A percentile compares a stretch with the other conserved stretches of the same genome.
Conservation (phyloP, 2,113 vertebrate genomes). For the Antechinus stuartii region DNA sequence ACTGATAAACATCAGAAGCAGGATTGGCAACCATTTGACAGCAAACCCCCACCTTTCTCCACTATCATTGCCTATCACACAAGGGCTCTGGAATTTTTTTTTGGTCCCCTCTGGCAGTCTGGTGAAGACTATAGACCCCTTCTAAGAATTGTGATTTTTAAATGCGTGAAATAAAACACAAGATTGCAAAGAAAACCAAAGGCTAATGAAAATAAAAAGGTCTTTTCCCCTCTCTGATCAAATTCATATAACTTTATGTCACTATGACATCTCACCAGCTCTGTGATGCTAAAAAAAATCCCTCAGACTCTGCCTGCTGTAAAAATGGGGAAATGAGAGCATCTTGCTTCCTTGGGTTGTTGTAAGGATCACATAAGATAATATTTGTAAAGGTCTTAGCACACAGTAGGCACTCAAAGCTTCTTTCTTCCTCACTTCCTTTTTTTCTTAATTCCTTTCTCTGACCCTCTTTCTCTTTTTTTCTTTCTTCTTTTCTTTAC, state of each 20-base stretch:
- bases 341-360: not conserved
- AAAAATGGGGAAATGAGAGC: not conserved
- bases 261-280: not conserved
- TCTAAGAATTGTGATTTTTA: not conserved
- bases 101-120: not conserved
- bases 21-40: too few species aligned
- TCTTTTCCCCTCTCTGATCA: not conserved
- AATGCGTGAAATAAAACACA: not conserved
- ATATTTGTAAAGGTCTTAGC: not conserved
- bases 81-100: not conserved
- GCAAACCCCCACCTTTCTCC: too few species aligned
- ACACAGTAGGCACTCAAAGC: conserved; percentile 18
- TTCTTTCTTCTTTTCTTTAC: too few species aligned
- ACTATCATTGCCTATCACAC: too few species aligned
- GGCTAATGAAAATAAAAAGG: not conserved
- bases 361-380: not conserved
- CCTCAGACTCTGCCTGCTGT: conserved; percentile 19
- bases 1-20: too few species aligned
- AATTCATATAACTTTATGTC: not conserved
- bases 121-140: not conserved
- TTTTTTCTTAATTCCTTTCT: too few species aligned
- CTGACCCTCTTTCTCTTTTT: too few species aligned
- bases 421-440: not conserved
- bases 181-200: not conserved
- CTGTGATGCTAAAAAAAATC: not conserved